Conservation (phyloP, 1,140 invertebrate species). For the Heliothis virescens region DNA sequence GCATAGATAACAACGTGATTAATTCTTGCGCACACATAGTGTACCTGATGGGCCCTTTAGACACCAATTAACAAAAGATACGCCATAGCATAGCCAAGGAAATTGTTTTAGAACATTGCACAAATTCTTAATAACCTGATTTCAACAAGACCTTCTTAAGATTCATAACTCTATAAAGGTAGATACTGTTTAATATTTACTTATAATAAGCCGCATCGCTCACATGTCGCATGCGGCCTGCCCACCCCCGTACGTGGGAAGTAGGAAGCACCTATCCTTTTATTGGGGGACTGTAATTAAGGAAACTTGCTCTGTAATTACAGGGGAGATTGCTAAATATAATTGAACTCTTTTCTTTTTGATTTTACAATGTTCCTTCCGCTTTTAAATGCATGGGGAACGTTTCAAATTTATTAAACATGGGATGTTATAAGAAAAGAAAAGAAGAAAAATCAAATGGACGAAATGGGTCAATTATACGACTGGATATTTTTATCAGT, state of each 20-base stretch:
- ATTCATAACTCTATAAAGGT: slow-evolving; percentile 55
- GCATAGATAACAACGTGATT: too few relatives aligned
- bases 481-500: slow-evolving; percentile 47
- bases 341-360: slow-evolving; percentile 76
- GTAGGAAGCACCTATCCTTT: slow-evolving; percentile 81
- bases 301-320: slow-evolving; percentile 82
- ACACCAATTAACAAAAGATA: too few relatives aligned
- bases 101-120: too few relatives aligned
- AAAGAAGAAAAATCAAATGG: too few relatives aligned
- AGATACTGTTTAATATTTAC: slow-evolving; percentile 48
- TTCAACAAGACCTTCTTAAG: not conserved
- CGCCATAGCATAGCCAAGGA: too few relatives aligned
- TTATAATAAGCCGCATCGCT: slow-evolving; percentile 79
- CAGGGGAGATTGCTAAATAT: slow-evolving; percentile 85
- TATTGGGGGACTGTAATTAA: slow-evolving; percentile 81
- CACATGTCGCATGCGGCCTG: slow-evolving; percentile 76
- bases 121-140: too few relatives aligned
- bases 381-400: slow-evolving; percentile 49
- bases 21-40: too few relatives aligned
- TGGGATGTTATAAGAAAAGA: not conserved
- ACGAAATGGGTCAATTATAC: too few relatives aligned
- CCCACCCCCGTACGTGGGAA: slow-evolving; percentile 75
- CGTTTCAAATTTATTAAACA: not conserved
- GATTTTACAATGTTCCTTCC: slow-evolving; percentile 56
- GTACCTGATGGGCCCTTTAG: too few relatives aligned